A percentile compares a stretch with the other conserved stretches of the same genome.
These are phyloP conservation scores for Halictus ligatus DNA, from an alignment of 2,888 invertebrate species.

Conservation along the genomic window DNA sequence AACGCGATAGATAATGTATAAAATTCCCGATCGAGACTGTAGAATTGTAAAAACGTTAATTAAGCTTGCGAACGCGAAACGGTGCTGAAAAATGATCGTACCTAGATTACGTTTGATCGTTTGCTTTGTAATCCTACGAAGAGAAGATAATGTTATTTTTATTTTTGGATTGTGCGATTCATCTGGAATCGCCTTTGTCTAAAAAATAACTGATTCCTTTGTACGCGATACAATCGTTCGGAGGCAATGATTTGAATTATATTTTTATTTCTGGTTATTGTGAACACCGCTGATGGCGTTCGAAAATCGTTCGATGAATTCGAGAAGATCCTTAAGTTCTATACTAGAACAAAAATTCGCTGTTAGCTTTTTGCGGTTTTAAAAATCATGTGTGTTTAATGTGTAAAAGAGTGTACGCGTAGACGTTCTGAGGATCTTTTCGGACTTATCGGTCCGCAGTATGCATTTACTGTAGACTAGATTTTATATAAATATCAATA, in stretches of 20 bases:
- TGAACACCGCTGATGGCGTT: background rate
- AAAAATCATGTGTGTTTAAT: background rate
- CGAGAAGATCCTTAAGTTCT: background rate
- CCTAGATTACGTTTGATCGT: background rate
- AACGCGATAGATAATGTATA: conserved; percentile 21
- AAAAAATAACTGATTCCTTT: background rate
- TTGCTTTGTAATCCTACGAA: background rate
- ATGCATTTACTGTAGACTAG: background rate
- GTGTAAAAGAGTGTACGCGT: background rate
- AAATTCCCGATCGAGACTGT: background rate
- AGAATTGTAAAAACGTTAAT: conserved; percentile 40
- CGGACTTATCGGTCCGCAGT: background rate
- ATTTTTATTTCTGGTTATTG: background rate
- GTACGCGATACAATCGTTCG: background rate
- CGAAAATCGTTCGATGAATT: conserved; percentile 7
- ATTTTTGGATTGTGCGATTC: conserved; percentile 10
- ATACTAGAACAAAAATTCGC: background rate
- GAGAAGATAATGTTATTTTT: conserved; percentile 25
- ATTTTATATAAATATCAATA: conserved; percentile 4
- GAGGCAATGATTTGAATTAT: background rate
- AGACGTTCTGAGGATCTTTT: background rate
- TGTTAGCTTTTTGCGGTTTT: background rate
- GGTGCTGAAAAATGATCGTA: conserved; percentile 40
- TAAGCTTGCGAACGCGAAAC: background rate
- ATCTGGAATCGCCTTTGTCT: conserved; percentile 16